Percentiles rank a stretch among this genome's conserved stretches.
Evolutionary conservation across 2,797 vertebrate species (phyloP).

Genomic region (Cyprinodon diabolis): DNA sequence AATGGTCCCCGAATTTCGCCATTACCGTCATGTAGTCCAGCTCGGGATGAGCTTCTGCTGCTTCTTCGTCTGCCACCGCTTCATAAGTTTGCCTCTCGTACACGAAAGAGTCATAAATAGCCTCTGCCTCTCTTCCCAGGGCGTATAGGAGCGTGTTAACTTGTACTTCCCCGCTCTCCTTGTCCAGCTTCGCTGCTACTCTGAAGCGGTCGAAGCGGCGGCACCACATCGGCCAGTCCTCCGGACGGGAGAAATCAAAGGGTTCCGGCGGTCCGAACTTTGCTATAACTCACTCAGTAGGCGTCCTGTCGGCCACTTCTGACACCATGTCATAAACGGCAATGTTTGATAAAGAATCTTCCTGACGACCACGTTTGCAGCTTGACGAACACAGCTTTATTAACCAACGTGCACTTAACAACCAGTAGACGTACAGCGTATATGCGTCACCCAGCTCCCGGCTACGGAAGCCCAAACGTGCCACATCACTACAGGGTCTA

Average conservation of each 20-base stretch:
- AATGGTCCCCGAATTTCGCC: too few relatives aligned
- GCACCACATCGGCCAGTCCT: fast-evolving
- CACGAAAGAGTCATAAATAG: background rate
- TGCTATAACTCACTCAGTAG: background rate
- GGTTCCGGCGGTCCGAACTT: background rate
- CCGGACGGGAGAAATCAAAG: background rate
- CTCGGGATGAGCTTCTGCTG: too few relatives aligned
- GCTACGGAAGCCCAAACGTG: too few relatives aligned
- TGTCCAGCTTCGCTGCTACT: background rate
- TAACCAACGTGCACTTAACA: too few relatives aligned
- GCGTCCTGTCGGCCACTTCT: background rate
- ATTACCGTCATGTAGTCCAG: too few relatives aligned
- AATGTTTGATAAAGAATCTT: too few relatives aligned
- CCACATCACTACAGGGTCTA: too few relatives aligned
- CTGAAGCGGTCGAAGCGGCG: background rate
- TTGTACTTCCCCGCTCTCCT: background rate
- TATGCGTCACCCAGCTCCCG: too few relatives aligned
- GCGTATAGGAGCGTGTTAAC: background rate
- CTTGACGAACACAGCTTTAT: too few relatives aligned
- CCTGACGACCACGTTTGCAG: too few relatives aligned
- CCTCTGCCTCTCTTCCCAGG: background rate
- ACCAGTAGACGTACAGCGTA: too few relatives aligned
- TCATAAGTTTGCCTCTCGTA: background rate
- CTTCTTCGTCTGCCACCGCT: background rate
- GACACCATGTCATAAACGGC: background rate